Conservation (phyloP, 2,797 vertebrate species). For the Phyllotis vaccarum region DNA sequence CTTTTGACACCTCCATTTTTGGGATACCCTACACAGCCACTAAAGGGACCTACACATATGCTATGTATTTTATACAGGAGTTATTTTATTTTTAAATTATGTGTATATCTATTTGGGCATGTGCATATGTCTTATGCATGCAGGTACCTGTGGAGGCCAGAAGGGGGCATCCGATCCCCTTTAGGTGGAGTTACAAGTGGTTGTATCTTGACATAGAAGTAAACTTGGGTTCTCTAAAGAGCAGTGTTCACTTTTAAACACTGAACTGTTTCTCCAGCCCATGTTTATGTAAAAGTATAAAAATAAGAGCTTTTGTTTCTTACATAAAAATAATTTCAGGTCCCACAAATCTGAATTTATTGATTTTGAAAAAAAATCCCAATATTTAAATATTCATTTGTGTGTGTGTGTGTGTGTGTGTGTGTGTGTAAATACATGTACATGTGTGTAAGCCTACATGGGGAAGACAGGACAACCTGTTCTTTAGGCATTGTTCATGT, state of each 20-base stretch:
- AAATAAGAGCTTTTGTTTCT: not conserved
- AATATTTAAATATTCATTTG: not conserved
- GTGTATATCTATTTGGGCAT: not conserved
- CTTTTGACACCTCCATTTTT: not conserved
- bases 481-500: not conserved
- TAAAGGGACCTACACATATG: rapidly evolving
- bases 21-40: rapidly evolving
- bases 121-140: not conserved
- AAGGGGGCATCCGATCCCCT: too few relatives aligned
- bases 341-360: not conserved
- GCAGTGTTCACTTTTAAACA: not conserved
- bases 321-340: not conserved
- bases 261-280: not conserved
- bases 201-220: not conserved
- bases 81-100: not conserved
- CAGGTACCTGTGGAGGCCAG: not conserved
- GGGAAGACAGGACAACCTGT: not conserved
- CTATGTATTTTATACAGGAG: not conserved
- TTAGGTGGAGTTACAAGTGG: not conserved
- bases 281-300: not conserved
- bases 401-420: not conserved
- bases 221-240: not conserved
- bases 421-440: not conserved
- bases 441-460: not conserved
- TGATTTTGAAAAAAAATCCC: not conserved